Percentiles rank a stretch among this genome's conserved stretches.
These are phyloP conservation scores for Columba janthina DNA, from an alignment of 2,113 vertebrate genomes.

Conservation along the genomic window DNA sequence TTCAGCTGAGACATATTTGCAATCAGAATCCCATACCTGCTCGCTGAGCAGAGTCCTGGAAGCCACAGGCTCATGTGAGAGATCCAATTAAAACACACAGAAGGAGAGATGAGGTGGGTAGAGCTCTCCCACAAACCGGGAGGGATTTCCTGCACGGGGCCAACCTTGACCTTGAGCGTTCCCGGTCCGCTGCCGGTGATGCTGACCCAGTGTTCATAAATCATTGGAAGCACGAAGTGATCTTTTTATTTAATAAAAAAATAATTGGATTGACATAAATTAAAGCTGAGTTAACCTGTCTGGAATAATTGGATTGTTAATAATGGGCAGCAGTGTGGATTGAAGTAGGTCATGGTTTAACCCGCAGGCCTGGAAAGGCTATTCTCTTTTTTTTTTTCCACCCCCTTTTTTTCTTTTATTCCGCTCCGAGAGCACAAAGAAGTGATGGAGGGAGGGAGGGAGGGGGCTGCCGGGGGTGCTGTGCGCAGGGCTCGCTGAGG, in stretches of 20 bases:
- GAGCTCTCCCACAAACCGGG: not conserved
- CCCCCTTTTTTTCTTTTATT: not conserved
- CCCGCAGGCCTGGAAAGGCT: slow-evolving; percentile 30
- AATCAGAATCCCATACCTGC: slow-evolving; percentile 11
- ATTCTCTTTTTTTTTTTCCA: not conserved
- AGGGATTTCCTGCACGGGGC: slow-evolving; percentile 12
- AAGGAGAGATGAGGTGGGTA: not conserved
- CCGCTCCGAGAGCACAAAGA: not conserved
- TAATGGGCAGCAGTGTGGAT: slow-evolving; percentile 55
- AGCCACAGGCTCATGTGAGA: slow-evolving; percentile 18
- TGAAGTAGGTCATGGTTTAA: slow-evolving; percentile 67
- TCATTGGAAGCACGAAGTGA: slow-evolving; percentile 34
- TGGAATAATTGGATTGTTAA: slow-evolving; percentile 70
- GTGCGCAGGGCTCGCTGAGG: not conserved
- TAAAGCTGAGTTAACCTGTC: slow-evolving; percentile 70
- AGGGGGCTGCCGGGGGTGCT: not conserved
- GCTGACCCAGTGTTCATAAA: slow-evolving; percentile 42
- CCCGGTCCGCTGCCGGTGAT: slow-evolving; percentile 23
- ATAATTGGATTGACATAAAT: slow-evolving; percentile 67
- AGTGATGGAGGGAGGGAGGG: not conserved
- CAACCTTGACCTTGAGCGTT: slow-evolving; percentile 47
- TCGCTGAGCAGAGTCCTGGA: slow-evolving; percentile 19
- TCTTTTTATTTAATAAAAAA: slow-evolving; percentile 34
- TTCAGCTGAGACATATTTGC: slow-evolving; percentile 27
- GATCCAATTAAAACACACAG: slow-evolving; percentile 33